phyloP scores from a whole-genome alignment of 2,888 invertebrate genomes.

The Hirtodrosophila histrioides region DNA sequence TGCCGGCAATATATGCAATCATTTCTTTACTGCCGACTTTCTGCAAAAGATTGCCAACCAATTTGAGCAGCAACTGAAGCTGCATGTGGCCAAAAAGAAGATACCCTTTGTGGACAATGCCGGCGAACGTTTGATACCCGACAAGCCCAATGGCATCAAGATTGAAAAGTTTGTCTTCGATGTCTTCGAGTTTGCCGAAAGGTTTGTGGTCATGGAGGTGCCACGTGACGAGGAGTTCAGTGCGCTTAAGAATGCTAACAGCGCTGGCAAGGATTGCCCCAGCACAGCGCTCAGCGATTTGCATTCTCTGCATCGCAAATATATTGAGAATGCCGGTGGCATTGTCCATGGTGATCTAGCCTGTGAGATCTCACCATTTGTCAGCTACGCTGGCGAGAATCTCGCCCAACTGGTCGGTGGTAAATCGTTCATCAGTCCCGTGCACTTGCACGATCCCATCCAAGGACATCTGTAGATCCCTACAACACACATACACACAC shows the following conservation, averaged over 20 bases:
- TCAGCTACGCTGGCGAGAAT: slow-evolving; percentile 96
- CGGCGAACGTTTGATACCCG: slow-evolving; percentile 90
- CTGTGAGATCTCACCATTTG: slow-evolving; percentile 95
- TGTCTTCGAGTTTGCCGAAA: slow-evolving; percentile 96
- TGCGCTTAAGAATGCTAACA: slow-evolving; percentile 97
- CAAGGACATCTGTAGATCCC: slow-evolving; percentile 77
- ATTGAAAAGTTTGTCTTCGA: slow-evolving; percentile 99
- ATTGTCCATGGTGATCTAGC: slow-evolving; percentile 87
- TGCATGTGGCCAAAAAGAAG: slow-evolving; percentile 99
- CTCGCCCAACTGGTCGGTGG: slow-evolving; percentile 88
- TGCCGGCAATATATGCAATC: slow-evolving; percentile 99
- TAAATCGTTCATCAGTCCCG: slow-evolving; percentile 89
- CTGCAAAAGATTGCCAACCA: slow-evolving; percentile 89
- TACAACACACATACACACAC: slow-evolving; percentile 2
- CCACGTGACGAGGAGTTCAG: slow-evolving; percentile 97
- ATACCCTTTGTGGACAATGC: slow-evolving; percentile 92
- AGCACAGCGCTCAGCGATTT: slow-evolving; percentile 93
- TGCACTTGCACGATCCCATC: slow-evolving; percentile 85
- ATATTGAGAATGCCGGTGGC: slow-evolving; percentile 93
- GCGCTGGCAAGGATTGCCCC: slow-evolving; percentile 95
- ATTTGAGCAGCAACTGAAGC: slow-evolving; percentile 90
- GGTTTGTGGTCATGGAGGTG: slow-evolving; percentile 96
- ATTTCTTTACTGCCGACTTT: slow-evolving; percentile 96
- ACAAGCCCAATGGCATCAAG: slow-evolving; percentile 97
- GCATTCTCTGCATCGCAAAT: slow-evolving; percentile 90